Evolutionary conservation across 2,888 invertebrate species (phyloP), one percentile per base, ranked within the genome.

Genomic region (Machimus atricapillus): DNA sequence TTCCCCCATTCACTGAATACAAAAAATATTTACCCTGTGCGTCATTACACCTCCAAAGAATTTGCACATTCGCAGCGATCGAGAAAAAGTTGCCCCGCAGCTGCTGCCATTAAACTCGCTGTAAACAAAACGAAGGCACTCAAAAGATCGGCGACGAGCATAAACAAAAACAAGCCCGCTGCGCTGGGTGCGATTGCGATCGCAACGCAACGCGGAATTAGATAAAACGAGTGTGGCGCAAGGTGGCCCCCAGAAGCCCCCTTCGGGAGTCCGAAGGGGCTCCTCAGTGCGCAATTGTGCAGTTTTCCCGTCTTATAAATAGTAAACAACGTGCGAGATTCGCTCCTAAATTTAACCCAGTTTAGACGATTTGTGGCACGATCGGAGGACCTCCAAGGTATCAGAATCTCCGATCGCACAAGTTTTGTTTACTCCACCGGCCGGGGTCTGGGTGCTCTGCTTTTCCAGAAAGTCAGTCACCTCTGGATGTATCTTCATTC

Each of bases 151-250:
- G 52, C 56, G 56, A 56, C 23, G 66, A 8, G 12, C 66, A 66
- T 66, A 82, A 82, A 82, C 82, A 82, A 82, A 82, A 82, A 82
- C 82, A 82, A n/a, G 58, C n/a, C 19, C 14, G 81, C 16, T 81
- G 56, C 14, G 81, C 16, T 81, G 56, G 46, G 0, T 56, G 34
- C 12, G 43, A 12, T 3, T 12, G 52, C 40, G 56, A 46, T 46
- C 43, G 56, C 31, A 34, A n/a, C n/a, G 7, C n/a, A 1, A n/a
- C n/a, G n/a, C n/a, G 66, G 66, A 76, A 37, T 34, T 76, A 40
- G 58, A 82, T 82, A 82, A 82, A 19, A 27, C 37, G 43, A 27
- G 27, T 19, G 58, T n/a, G 82, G 8, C 58, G 82, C 82, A 82
- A 56, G 52, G 66, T 37, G 14, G 82, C 27, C 66, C 66, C 19